Percentiles rank a stretch among this genome's conserved stretches.
Evolutionary conservation across 2,888 invertebrate species (phyloP).

Genomic region (Pterobdella sp.): DNA sequence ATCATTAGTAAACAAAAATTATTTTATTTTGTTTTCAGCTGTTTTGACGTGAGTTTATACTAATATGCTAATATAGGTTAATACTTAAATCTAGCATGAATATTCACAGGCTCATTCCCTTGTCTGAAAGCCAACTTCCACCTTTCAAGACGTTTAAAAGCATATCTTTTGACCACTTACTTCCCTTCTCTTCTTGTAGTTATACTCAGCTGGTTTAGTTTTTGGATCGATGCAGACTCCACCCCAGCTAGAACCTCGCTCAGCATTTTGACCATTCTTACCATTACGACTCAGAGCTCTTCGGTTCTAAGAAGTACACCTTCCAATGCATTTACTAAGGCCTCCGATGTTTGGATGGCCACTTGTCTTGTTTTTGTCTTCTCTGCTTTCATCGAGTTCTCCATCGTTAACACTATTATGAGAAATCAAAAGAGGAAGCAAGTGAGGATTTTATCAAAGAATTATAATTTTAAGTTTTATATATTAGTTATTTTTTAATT

Average conservation of each 20-base stretch:
- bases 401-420: constrained; percentile 32
- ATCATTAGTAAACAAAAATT: no score
- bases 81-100: no score
- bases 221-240: constrained; percentile 40
- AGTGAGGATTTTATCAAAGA: background rate
- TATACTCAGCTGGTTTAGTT: constrained; percentile 40
- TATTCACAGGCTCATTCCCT: constrained; percentile 37
- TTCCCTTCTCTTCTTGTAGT: constrained; percentile 39
- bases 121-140: constrained; percentile 37
- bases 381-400: constrained; percentile 33
- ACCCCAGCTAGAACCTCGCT: constrained; percentile 40
- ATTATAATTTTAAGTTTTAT: constrained; percentile 6
- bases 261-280: constrained; percentile 39
- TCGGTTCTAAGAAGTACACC: constrained; percentile 25
- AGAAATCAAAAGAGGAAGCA: constrained; percentile 21
- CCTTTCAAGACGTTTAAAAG: constrained; percentile 37
- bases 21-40: no score
- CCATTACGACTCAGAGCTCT: constrained; percentile 36
- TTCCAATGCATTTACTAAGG: constrained; percentile 32
- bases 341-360: constrained; percentile 33
- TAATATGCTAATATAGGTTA: no score
- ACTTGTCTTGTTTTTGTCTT: constrained; percentile 33
- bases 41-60: no score
- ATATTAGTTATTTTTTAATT: no score
- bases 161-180: constrained; percentile 39